phyloP scores from a whole-genome alignment of 2,888 invertebrate species.

The Tetramorium bicarinatum region DNA sequence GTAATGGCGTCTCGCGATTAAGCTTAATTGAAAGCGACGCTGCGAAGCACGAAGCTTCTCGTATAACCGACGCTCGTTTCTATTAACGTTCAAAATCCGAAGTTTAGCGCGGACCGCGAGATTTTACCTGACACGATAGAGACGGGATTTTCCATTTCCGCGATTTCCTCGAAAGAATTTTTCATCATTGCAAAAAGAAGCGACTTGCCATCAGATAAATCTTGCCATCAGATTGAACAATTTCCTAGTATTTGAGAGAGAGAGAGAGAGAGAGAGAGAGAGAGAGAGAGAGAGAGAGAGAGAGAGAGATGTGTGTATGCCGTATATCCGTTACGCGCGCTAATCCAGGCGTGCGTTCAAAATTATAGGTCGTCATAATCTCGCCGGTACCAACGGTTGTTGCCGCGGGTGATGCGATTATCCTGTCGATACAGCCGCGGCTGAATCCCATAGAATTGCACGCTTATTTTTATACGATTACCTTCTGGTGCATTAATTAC shows the following conservation, averaged over 20 bases:
- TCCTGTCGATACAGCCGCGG: slow-evolving; percentile 54
- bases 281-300: too few species aligned
- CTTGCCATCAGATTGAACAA: slow-evolving; percentile 25
- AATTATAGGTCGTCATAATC: slow-evolving; percentile 69
- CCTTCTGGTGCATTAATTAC: slow-evolving; percentile 48
- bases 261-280: too few species aligned
- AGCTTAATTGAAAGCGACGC: slow-evolving; percentile 30
- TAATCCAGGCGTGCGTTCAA: slow-evolving; percentile 34
- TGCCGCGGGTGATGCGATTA: slow-evolving; percentile 68
- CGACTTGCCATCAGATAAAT: not conserved
- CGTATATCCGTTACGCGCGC: slow-evolving; percentile 25
- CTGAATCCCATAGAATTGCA: slow-evolving; percentile 24
- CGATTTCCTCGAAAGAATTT: not conserved
- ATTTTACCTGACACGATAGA: not conserved
- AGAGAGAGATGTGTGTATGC: not conserved
- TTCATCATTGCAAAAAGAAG: not conserved
- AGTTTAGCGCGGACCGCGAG: not conserved
- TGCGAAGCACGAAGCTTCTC: not conserved
- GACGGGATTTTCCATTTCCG: not conserved
- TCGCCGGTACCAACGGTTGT: slow-evolving; percentile 51
- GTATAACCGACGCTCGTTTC: not conserved
- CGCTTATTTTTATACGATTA: slow-evolving; percentile 62
- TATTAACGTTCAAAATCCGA: not conserved
- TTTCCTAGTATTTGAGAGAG: slow-evolving; percentile 37
- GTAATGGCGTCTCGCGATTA: slow-evolving; percentile 3